Evolutionary conservation across 2,797 vertebrate genomes (phyloP).

Genomic region (Spinus olivaceus): DNA sequence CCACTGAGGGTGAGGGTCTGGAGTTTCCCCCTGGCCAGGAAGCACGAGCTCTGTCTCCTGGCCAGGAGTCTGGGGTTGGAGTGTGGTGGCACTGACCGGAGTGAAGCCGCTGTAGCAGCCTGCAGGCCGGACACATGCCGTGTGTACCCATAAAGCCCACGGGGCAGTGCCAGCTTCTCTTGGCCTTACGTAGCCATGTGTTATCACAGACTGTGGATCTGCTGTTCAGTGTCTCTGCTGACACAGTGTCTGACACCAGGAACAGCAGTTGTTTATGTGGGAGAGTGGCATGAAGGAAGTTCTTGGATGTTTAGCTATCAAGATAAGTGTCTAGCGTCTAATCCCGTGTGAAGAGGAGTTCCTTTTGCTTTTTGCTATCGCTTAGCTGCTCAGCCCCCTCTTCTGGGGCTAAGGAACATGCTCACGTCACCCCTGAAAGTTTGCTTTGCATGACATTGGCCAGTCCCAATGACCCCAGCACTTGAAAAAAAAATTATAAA

Average conservation of each 20-base stretch:
- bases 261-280: conserved; percentile 26
- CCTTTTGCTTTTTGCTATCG: not conserved
- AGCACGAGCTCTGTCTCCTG: fast-evolving
- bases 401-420: not conserved
- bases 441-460: not conserved
- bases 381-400: not conserved
- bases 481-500: not conserved
- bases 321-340: not conserved
- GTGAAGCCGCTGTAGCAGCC: fast-evolving
- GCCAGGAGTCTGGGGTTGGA: fast-evolving
- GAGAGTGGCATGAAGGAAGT: conserved; percentile 33
- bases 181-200: not conserved
- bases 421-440: not conserved
- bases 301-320: not conserved
- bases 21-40: not conserved
- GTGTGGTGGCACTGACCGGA: not conserved
- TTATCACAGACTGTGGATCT: not conserved
- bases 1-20: not conserved
- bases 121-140: fast-evolving
- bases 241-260: conserved; percentile 43
- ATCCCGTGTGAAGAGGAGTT: not conserved
- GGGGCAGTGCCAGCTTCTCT: not conserved
- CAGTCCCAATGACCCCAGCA: not conserved
- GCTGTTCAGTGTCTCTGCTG: not conserved
- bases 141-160: not conserved